These are phyloP conservation scores for Onychorhynchus coronatus DNA, from an alignment of 2,113 vertebrate genomes.

Conservation along the genomic window DNA sequence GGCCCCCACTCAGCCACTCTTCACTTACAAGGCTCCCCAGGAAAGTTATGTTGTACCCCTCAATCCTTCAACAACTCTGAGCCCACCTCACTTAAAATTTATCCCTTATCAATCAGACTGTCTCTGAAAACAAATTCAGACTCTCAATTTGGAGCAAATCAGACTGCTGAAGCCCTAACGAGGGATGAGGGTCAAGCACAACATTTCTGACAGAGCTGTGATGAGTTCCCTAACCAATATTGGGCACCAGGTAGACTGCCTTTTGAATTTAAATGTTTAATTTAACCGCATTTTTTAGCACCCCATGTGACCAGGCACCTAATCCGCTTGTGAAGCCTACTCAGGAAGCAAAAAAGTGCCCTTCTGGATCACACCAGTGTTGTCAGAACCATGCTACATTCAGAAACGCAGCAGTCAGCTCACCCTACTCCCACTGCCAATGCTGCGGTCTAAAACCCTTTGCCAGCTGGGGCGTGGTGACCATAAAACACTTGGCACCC, in stretches of 20 bases:
- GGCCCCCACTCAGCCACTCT: neutral
- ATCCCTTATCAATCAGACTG: neutral
- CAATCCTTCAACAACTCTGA: neutral
- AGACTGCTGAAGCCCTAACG: neutral
- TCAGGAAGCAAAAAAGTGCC: neutral
- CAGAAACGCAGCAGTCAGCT: neutral
- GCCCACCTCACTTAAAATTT: neutral
- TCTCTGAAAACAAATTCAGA: neutral
- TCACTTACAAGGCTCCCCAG: neutral
- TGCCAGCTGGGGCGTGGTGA: neutral
- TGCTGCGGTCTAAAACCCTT: neutral
- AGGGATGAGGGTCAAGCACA: neutral
- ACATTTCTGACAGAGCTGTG: neutral
- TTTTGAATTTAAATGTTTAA: neutral
- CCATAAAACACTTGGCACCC: neutral
- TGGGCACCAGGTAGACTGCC: neutral
- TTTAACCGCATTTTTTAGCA: neutral
- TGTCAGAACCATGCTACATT: neutral
- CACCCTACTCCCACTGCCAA: neutral
- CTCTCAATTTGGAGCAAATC: neutral
- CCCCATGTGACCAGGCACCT: neutral
- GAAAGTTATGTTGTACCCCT: neutral
- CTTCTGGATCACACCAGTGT: neutral
- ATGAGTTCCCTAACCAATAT: neutral
- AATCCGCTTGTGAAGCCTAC: neutral